Percentiles rank a stretch among this genome's conserved stretches.
Conservation (phyloP, 2,797 vertebrate genomes). For the Sebastolobus alascanus region DNA sequence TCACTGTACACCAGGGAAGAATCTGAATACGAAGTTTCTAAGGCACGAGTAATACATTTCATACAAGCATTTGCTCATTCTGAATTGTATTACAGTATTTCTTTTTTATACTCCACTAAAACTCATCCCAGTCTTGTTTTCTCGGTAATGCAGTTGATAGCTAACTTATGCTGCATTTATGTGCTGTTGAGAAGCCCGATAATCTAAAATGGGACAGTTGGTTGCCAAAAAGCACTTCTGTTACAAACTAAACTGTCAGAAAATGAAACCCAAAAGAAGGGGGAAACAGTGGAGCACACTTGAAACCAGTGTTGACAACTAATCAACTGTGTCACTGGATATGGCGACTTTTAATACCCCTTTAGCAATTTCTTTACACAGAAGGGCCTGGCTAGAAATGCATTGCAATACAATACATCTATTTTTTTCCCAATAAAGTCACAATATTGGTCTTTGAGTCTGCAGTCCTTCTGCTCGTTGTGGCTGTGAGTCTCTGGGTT, state of each 20-base stretch:
- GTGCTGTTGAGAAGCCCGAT: not conserved
- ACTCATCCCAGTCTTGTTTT: not conserved
- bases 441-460: not conserved
- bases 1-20: not conserved
- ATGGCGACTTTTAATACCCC: not conserved
- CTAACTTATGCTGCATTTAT: not conserved
- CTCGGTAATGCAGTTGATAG: not conserved
- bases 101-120: not conserved
- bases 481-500: conserved; percentile 1
- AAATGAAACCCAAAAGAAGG: conserved; percentile 8
- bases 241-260: conserved; percentile 9
- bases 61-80: not conserved
- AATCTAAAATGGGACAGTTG: conserved; percentile 11
- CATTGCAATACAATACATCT: too few relatives aligned
- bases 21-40: not conserved
- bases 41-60: not conserved
- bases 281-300: not conserved
- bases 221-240: not conserved
- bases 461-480: not conserved
- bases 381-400: not conserved
- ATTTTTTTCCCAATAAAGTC: not conserved
- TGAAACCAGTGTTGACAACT: conserved; percentile 1
- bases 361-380: not conserved
- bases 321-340: not conserved
- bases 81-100: not conserved